A percentile compares a stretch with the other conserved stretches of the same genome.
These are phyloP conservation scores for Pachypanchax playfairii DNA, from an alignment of 2,113 vertebrate genomes.

Conservation along the genomic window DNA sequence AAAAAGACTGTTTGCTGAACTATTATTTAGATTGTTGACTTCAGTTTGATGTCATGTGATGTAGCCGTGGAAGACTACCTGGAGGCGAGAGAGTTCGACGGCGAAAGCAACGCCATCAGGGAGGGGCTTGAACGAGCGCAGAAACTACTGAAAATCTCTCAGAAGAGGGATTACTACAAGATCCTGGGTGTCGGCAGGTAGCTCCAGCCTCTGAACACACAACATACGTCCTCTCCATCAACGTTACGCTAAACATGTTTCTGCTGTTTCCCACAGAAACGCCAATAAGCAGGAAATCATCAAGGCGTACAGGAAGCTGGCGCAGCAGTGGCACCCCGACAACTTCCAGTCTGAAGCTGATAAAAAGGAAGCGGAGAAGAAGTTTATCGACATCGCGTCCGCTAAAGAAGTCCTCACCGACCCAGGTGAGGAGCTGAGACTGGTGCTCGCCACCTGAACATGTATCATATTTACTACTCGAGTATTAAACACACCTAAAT, in stretches of 20 bases:
- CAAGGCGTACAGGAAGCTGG: conserved; percentile 81
- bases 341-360: conserved; percentile 83
- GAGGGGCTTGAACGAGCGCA: conserved; percentile 84
- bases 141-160: conserved; percentile 84
- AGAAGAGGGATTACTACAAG: conserved; percentile 86
- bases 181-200: conserved; percentile 79
- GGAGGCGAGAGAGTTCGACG: conserved; percentile 83
- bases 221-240: too few relatives aligned
- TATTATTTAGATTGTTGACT: too few relatives aligned
- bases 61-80: conserved; percentile 85
- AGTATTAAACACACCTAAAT: too few relatives aligned
- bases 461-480: too few relatives aligned
- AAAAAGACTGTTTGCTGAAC: too few relatives aligned
- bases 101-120: conserved; percentile 77
- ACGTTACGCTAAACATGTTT: too few relatives aligned
- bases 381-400: conserved; percentile 84
- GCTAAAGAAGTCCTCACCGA: conserved; percentile 87
- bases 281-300: conserved; percentile 82
- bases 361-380: conserved; percentile 85
- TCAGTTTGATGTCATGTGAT: too few relatives aligned
- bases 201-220: too few relatives aligned
- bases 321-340: conserved; percentile 85
- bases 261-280: conserved; percentile 44
- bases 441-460: too few relatives aligned
- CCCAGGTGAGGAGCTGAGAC: conserved; percentile 72